Base-by-base conservation (phyloP, 2,888 invertebrate genomes). In the Syrista parreyssii region DNA sequence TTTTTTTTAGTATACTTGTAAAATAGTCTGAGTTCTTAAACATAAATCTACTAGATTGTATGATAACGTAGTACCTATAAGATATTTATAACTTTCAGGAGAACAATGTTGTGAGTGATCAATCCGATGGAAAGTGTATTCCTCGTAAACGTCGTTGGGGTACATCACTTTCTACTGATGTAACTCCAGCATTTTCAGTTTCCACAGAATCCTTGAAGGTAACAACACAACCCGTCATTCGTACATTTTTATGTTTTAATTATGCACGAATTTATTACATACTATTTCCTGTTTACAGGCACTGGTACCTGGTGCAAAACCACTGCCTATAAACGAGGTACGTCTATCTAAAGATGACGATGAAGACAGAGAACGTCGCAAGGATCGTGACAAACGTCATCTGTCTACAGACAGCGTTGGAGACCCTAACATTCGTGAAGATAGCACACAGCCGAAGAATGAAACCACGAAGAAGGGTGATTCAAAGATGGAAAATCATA, bases 131-230 rank as follows among this genome's bases (percentile, higher is more conserved):
- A 68, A 89, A 89, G 83, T 85, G 84, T 81, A 82, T 89, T 73
- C 89, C 91, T 75, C 90, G 92, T 74, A 92, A 91, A 83, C 89
- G 92, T 78, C 91, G 92, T 79, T 92, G 92, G 92, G 92, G 92
- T 68, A 89, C 89, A 23, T 88, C 90, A 77, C 85, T 89, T 33
- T 83, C 89, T 23, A 88, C 90, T 12, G 89, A 93, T 68, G 93
- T 93, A 77, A 93, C 94, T 78, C 94, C 95, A 77, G 94, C 95
- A 34, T 92, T 96, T 80, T 94, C 95, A 55, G 95, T 96, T 86
- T 96, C 96, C 23, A 95, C 95, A 32, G 95, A 96, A 91, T 93
- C 96, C 68, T 92, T 96, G 4, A 96, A 95, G 91, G 93, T 92
- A 89, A 80, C 9, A 55, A 55, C 1, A 9, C n/a, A 55, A 23